phyloP scores from a whole-genome alignment of 2,888 invertebrate genomes.

The Eulithis testata region DNA sequence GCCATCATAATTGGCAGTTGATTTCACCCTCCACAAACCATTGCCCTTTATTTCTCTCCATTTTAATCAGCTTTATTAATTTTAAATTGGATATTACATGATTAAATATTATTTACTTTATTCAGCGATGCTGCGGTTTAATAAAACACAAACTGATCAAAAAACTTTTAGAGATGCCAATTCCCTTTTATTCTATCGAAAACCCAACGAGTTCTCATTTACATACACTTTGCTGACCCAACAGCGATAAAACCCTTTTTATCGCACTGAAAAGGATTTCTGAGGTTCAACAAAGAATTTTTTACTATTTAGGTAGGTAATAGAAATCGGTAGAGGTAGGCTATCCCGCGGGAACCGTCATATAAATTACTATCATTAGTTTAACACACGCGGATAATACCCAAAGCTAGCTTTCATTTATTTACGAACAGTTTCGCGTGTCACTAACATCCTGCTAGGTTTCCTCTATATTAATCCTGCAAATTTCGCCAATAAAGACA shows the following conservation, averaged over 20 bases:
- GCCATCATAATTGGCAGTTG: conserved; percentile 9
- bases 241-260: conserved; percentile 78
- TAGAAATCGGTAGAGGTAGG: conserved; percentile 52
- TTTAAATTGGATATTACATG: not conserved
- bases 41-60: not conserved
- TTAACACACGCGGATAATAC: conserved; percentile 43
- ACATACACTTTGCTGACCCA: conserved; percentile 81
- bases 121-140: not conserved
- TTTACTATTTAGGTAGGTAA: conserved; percentile 53
- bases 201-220: conserved; percentile 70
- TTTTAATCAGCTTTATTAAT: not conserved
- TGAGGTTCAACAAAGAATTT: conserved; percentile 66
- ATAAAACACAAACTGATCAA: conserved; percentile 6
- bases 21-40: conserved; percentile 2
- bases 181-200: conserved; percentile 68
- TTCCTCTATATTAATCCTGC: too few relatives aligned
- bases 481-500: too few relatives aligned
- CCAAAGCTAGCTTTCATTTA: conserved; percentile 34
- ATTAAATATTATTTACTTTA: too few relatives aligned
- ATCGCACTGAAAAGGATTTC: conserved; percentile 73
- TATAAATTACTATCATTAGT: conserved; percentile 50
- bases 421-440: conserved; percentile 26
- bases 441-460: not conserved
- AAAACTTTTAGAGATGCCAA: conserved; percentile 50
- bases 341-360: conserved; percentile 46